These are phyloP conservation scores for Eubasilissa regina DNA, from an alignment of 1,140 invertebrate species.

Conservation along the genomic window DNA sequence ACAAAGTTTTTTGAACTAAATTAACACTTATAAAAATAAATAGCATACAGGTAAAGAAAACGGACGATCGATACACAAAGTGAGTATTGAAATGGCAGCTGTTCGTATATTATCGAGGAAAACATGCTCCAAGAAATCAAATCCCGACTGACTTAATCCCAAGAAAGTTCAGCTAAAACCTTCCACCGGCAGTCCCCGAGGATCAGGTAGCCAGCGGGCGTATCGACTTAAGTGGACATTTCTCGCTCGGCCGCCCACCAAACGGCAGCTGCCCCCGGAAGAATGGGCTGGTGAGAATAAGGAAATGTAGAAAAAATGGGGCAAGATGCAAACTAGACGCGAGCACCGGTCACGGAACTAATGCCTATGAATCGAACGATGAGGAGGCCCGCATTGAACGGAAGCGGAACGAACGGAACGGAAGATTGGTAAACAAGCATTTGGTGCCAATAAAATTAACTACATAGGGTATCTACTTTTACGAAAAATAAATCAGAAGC, in stretches of 20 bases:
- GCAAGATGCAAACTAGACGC: slow-evolving; percentile 37
- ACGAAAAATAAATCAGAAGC: too few relatives aligned
- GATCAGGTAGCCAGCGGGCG: slow-evolving; percentile 19
- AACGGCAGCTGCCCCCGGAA: slow-evolving; percentile 40
- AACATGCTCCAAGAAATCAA: neutral
- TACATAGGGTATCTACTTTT: too few relatives aligned
- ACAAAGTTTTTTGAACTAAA: too few relatives aligned
- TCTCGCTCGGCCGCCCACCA: slow-evolving; percentile 46
- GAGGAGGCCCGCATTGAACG: neutral
- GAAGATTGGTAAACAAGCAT: slow-evolving; percentile 7
- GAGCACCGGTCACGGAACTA: slow-evolving; percentile 18
- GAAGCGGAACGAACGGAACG: slow-evolving; percentile 20
- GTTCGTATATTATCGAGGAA: neutral
- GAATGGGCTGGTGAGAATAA: slow-evolving; percentile 11
- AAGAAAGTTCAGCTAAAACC: neutral
- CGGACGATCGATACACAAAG: too few relatives aligned
- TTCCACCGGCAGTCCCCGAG: neutral
- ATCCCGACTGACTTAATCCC: neutral
- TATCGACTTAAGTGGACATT: slow-evolving; percentile 58
- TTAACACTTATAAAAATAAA: too few relatives aligned
- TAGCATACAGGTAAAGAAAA: too few relatives aligned
- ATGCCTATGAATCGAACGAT: neutral
- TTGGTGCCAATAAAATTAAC: neutral
- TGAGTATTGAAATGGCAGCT: neutral
- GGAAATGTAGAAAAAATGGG: slow-evolving; percentile 32